These are phyloP conservation scores for Anisognathus igniventris DNA, from an alignment of 2,797 vertebrate genomes.

Conservation along the genomic window DNA sequence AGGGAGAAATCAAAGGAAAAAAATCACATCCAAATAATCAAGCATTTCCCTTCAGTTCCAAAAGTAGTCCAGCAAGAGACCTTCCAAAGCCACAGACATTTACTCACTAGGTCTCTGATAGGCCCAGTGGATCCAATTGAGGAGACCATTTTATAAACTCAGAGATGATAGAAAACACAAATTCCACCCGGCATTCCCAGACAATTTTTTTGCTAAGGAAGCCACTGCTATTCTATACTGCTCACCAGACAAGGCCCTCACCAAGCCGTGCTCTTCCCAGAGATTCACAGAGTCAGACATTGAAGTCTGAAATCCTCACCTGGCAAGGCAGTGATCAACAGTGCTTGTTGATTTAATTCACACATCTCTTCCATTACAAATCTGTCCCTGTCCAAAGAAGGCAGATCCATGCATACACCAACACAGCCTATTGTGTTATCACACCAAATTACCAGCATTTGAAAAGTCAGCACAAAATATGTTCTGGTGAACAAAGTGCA, in stretches of 20 bases:
- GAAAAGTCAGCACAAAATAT: not conserved
- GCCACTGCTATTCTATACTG: not conserved
- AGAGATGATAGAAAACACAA: not conserved
- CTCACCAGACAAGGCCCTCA: not conserved
- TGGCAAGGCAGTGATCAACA: not conserved
- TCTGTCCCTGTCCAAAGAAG: not conserved
- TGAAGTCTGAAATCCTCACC: not conserved
- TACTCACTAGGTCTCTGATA: not conserved
- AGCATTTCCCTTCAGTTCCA: not conserved
- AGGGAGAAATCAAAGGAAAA: not conserved
- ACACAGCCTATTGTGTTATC: not conserved
- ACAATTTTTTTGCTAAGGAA: not conserved
- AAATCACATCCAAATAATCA: not conserved
- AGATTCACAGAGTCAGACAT: not conserved
- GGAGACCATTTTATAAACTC: not conserved
- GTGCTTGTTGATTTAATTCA: not conserved
- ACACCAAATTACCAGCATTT: not conserved
- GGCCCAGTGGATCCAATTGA: accelerated
- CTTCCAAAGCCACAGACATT: not conserved
- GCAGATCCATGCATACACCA: not conserved
- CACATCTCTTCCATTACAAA: not conserved
- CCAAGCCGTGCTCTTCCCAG: not conserved
- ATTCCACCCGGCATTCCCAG: not conserved
- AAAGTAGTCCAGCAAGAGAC: not conserved
- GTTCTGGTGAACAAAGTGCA: not conserved